Percentiles rank a stretch among this genome's conserved stretches.
These are phyloP conservation scores for Pollenia griseotomentosa DNA, from an alignment of 2,888 invertebrate species.

Conservation along the genomic window DNA sequence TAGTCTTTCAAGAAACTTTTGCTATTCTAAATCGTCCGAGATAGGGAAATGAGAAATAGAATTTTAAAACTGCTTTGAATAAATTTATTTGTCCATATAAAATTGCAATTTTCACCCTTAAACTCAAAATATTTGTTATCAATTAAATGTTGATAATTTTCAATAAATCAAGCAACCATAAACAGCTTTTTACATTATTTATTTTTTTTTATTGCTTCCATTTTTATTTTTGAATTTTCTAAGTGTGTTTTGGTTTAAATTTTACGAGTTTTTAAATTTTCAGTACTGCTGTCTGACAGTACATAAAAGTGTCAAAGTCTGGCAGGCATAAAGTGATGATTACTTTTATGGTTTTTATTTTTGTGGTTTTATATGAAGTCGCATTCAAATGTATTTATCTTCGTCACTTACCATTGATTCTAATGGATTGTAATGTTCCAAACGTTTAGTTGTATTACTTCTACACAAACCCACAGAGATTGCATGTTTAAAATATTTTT, in stretches of 20 bases:
- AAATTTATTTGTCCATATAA: too few relatives aligned
- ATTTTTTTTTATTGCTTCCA: neutral
- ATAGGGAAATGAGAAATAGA: too few relatives aligned
- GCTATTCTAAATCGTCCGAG: too few relatives aligned
- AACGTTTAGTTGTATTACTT: neutral
- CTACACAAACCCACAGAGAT: too few relatives aligned
- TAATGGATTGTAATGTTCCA: neutral
- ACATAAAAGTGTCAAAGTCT: constrained; percentile 20
- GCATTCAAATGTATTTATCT: neutral
- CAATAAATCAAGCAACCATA: neutral
- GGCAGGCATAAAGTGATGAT: constrained; percentile 23
- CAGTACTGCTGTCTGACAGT: neutral
- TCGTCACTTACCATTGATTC: neutral
- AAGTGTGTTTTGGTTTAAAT: neutral
- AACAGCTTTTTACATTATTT: neutral
- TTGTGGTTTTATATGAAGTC: neutral
- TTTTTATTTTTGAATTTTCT: neutral
- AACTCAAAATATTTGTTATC: too few relatives aligned
- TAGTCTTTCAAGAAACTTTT: too few relatives aligned
- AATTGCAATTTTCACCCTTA: too few relatives aligned
- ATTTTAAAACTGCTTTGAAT: too few relatives aligned
- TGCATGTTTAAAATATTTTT: too few relatives aligned
- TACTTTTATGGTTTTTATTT: constrained; percentile 24
- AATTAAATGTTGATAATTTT: too few relatives aligned
- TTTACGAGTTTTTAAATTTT: neutral